These are phyloP conservation scores for Saccopteryx bilineata DNA, from an alignment of 2,113 vertebrate genomes.

Conservation along the genomic window DNA sequence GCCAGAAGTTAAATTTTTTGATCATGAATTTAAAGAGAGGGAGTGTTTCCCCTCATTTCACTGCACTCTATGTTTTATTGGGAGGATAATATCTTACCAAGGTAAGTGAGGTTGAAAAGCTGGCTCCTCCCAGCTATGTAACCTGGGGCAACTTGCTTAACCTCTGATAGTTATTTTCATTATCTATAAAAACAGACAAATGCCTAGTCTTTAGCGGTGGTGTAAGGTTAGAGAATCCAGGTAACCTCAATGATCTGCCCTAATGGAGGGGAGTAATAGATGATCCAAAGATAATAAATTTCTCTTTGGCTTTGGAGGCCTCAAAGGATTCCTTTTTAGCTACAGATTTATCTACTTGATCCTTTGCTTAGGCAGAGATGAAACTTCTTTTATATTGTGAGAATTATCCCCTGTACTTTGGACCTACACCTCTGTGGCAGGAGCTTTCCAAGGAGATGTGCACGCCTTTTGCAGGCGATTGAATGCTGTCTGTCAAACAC, in stretches of 20 bases:
- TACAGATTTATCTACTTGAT: not conserved
- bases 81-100: not conserved
- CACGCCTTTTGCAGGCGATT: not conserved
- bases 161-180: constrained; percentile 60
- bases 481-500: not conserved
- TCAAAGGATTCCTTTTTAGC: not conserved
- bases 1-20: not conserved
- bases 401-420: not conserved
- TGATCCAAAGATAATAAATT: not conserved
- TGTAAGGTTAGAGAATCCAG: constrained; percentile 34
- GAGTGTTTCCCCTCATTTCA: not conserved
- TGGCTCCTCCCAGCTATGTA: not conserved
- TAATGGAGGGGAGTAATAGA: not conserved
- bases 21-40: not conserved
- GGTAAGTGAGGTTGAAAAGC: constrained; percentile 13
- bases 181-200: constrained; percentile 61
- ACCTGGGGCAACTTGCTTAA: constrained; percentile 66
- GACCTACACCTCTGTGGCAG: not conserved
- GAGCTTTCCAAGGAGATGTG: not conserved
- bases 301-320: constrained; percentile 25
- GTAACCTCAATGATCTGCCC: not conserved
- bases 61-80: constrained; percentile 18
- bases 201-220: not conserved
- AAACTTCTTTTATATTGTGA: not conserved
- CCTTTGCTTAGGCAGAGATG: not conserved